These are phyloP conservation scores for Pterocles burchelli DNA, from an alignment of 2,113 vertebrate genomes.

Conservation along the genomic window DNA sequence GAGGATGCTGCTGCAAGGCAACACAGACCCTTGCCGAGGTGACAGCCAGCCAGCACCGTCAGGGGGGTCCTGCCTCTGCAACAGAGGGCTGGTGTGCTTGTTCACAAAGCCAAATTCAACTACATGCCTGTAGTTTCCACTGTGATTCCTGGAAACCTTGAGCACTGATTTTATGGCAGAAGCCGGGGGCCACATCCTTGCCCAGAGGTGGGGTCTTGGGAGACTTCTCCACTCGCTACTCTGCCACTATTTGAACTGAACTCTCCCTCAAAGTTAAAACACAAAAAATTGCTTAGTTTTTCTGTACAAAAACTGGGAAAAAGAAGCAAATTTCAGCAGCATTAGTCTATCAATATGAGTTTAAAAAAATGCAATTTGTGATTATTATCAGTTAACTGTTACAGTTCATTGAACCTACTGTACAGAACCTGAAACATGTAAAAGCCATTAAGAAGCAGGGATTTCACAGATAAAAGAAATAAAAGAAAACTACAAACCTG, in stretches of 20 bases:
- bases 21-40: background rate
- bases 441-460: slow-evolving; percentile 29
- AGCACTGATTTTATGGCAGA: rapidly evolving
- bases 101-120: background rate
- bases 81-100: background rate
- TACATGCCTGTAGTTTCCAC: background rate
- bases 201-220: background rate
- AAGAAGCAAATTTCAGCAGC: background rate
- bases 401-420: slow-evolving; percentile 4
- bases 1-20: background rate
- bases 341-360: background rate
- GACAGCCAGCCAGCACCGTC: background rate
- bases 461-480: slow-evolving; percentile 65
- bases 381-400: background rate
- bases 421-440: slow-evolving; percentile 12
- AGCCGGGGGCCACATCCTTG: rapidly evolving
- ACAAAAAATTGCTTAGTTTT: background rate
- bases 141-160: background rate
- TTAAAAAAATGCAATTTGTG: slow-evolving; percentile 3
- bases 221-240: background rate
- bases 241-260: background rate
- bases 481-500: slow-evolving; percentile 86
- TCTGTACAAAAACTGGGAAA: background rate
- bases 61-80: rapidly evolving
- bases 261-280: background rate